Base-by-base conservation (phyloP, 2,113 vertebrate species). In the rabbit (Oryctolagus cuniculus) region DNA sequence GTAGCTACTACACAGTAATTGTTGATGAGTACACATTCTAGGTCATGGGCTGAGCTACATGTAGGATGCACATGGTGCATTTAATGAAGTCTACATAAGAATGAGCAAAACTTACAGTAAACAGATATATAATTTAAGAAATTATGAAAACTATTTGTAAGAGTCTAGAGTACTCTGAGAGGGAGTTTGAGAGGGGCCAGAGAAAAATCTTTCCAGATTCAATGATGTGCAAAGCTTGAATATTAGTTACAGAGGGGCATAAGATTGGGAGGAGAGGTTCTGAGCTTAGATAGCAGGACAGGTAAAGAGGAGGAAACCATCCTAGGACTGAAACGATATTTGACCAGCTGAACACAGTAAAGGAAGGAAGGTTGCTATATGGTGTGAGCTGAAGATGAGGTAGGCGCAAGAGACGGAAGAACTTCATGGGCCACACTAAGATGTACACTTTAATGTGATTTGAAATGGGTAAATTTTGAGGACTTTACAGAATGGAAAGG, bases 341-440 rank as follows among this genome's bases (percentile, higher is more conserved):
- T n/a, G 31, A 25, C 1, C n/a, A 11, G 21, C 15, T 44, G 13
- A 19, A 15, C 10, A 36, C 0, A 34, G n/a, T 12, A 22, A 64
- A 7, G 27, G 17, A 75, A 13, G 21, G 64, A 7, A 25, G n/a
- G 10, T 12, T 27, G 4, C n/a, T 25, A 1, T 0, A 1, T 6
- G 36, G 11, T 61, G 67, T 29, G 31, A n/a, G 17, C 44, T 21
- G 49, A 72, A 85, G 63, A 61, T 4, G 3, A 34, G 12, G 24
- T 0, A 10, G 17, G 0, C 61, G 9, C 17, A 24, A 80, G 64
- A 75, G 17, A 63, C 15, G 3, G 27, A 83, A 80, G 79, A 72
- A 55, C 1, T 24, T 38, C 38, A 17, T 8, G 6, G 44, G n/a
- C 38, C n/a, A 25, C 3, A 0, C 61, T 53, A 22, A 49, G 31